Evolutionary conservation across 1,140 invertebrate genomes (phyloP), one percentile per base, ranked within the genome.

Genomic region (Drosophila athabasca): DNA sequence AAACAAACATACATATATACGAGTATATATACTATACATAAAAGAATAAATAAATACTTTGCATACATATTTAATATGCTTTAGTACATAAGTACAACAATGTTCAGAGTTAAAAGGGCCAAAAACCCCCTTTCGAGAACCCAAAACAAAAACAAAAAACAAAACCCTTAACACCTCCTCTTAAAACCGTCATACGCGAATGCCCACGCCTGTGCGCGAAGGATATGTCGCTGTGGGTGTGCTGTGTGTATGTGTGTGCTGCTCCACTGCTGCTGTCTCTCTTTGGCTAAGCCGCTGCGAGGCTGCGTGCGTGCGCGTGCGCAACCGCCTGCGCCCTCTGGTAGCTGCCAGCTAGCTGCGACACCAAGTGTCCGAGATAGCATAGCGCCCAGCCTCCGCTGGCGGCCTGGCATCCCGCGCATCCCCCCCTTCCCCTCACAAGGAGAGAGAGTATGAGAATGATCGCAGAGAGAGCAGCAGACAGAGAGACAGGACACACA

Each of bases 391-490:
- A 81, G 68, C 81, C 59, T 65, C 53, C 59, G 55, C 71, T 39
- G 35, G 52, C 73, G 81, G 77, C 81, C 73, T 77, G 61, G 68
- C 58, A 46, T 54, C 66, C 58, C 60, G 54, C 53, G 35, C 35
- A 39, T 39, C 35, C 35, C 35, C 35, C 35, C 35, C 76, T 74
- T 74, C 55, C 54, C 68, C 51, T 53, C 59, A 62, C 45, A 74
- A 85, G 81, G 81, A 84, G 81, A 84, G 81, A 84, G 81, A 84
- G 69, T 77, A 87, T 87, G 81, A 84, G 81, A 84, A 84, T 84
- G 81, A 84, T 87, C 82, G 45, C 29, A 74, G 76, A 85, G 64
- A 84, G 62, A 73, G 58, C 64, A 68, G 68, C 53, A 61, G 49
- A 54, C 54, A 71, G 52, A 62, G 51, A 62, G 55, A 65, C 61